Conservation (phyloP, 2,113 vertebrate genomes). For the Alouatta palliata region DNA sequence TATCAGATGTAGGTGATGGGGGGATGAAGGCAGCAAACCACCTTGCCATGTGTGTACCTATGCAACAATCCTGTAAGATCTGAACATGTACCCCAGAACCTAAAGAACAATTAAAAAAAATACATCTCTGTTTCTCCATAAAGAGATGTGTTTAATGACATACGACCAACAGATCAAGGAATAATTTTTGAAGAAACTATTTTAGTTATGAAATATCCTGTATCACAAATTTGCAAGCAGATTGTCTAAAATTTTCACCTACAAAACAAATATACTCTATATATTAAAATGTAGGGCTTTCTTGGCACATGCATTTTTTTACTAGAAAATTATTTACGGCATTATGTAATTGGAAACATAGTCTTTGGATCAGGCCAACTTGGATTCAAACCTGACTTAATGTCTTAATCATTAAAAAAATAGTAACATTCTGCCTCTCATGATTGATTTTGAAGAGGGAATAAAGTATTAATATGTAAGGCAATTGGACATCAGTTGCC, state of each 20-base stretch:
- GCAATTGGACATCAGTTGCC: neutral
- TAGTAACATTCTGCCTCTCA: neutral
- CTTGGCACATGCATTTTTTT: neutral
- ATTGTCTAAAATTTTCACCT: neutral
- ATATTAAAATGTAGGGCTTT: neutral
- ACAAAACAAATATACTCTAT: conserved; percentile 8
- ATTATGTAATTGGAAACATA: neutral
- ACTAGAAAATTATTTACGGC: neutral
- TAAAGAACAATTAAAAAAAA: too few species aligned
- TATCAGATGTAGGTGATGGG: too few species aligned
- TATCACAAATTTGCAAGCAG: neutral
- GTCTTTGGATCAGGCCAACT: neutral
- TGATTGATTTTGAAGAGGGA: neutral
- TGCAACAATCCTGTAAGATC: too few species aligned
- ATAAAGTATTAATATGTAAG: neutral
- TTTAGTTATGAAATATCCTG: neutral
- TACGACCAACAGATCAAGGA: neutral
- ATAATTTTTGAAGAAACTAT: neutral
- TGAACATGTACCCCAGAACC: too few species aligned
- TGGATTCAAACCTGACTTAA: conserved; percentile 4
- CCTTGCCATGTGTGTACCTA: too few species aligned
- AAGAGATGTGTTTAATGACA: neutral
- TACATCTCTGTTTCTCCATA: neutral
- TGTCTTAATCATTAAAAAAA: neutral
- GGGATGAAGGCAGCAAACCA: too few species aligned